Conservation (phyloP, 2,113 vertebrate genomes). For the Hippocampus mohnikei region DNA sequence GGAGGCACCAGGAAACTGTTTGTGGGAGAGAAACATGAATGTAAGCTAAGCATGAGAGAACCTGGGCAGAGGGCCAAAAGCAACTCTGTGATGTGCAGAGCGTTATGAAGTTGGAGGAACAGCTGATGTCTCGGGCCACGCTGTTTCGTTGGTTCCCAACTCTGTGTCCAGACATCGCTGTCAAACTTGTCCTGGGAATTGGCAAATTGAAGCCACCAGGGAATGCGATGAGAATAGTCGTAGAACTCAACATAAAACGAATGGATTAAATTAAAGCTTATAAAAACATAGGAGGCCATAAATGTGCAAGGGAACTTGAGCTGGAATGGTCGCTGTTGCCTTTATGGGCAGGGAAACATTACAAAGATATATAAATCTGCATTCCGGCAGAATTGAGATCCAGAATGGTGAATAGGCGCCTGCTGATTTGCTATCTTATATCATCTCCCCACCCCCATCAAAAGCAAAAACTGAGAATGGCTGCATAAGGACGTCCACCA, state of each 20-base stretch:
- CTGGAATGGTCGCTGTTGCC: slow-evolving; percentile 31
- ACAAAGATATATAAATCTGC: slow-evolving; percentile 51
- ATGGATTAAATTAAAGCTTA: slow-evolving; percentile 58
- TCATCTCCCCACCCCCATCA: no score
- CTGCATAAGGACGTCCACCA: background rate
- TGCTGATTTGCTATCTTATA: slow-evolving; percentile 30
- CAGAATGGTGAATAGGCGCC: slow-evolving; percentile 33
- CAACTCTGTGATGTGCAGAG: slow-evolving; percentile 61
- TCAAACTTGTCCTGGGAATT: slow-evolving; percentile 75
- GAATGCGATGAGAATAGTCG: slow-evolving; percentile 61
- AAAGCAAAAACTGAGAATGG: background rate
- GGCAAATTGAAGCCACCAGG: slow-evolving; percentile 66
- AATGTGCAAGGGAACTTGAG: slow-evolving; percentile 51
- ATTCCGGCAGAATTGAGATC: slow-evolving; percentile 53
- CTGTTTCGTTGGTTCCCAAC: slow-evolving; percentile 67
- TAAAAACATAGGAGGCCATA: slow-evolving; percentile 53
- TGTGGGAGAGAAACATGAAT: slow-evolving; percentile 70
- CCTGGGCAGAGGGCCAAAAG: slow-evolving; percentile 63
- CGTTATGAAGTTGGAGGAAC: slow-evolving; percentile 70
- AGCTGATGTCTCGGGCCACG: slow-evolving; percentile 72
- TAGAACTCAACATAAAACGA: slow-evolving; percentile 52
- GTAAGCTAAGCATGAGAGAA: slow-evolving; percentile 69
- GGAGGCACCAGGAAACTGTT: slow-evolving; percentile 58
- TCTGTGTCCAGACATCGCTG: slow-evolving; percentile 65
- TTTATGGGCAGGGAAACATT: slow-evolving; percentile 61